These are phyloP conservation scores for Pseudomyrmex sp. DNA, from an alignment of 1,140 invertebrate genomes.

Conservation along the genomic window DNA sequence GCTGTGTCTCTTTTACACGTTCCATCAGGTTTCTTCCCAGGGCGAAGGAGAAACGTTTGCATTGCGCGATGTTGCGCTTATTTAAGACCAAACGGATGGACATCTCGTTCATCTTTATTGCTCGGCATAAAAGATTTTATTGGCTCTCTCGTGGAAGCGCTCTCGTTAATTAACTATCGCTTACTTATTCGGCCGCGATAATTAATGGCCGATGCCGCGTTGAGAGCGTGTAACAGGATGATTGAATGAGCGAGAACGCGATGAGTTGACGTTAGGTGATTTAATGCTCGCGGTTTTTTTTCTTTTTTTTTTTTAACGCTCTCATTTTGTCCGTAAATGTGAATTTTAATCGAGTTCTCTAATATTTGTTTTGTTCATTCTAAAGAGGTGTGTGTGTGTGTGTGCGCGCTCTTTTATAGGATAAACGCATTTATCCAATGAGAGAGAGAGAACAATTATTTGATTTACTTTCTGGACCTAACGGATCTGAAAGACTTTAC, in stretches of 20 bases:
- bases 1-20: background rate
- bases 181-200: background rate
- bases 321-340: background rate
- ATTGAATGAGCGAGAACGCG: background rate
- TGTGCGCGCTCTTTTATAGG: background rate
- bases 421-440: background rate
- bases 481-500: background rate
- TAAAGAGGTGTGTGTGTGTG: background rate
- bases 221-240: background rate
- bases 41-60: background rate
- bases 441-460: background rate
- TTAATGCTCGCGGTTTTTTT: background rate
- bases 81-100: too few species aligned
- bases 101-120: background rate
- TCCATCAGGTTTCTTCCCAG: background rate
- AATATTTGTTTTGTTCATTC: background rate
- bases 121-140: slow-evolving; percentile 36
- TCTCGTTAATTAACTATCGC: slow-evolving; percentile 28
- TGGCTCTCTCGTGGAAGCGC: background rate
- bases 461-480: background rate
- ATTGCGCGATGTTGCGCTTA: background rate
- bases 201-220: slow-evolving; percentile 13
- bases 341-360: background rate
- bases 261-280: background rate
- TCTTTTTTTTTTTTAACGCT: background rate